Evolutionary conservation across 2,888 invertebrate species (phyloP).

Genomic region (Timema cristinae): DNA sequence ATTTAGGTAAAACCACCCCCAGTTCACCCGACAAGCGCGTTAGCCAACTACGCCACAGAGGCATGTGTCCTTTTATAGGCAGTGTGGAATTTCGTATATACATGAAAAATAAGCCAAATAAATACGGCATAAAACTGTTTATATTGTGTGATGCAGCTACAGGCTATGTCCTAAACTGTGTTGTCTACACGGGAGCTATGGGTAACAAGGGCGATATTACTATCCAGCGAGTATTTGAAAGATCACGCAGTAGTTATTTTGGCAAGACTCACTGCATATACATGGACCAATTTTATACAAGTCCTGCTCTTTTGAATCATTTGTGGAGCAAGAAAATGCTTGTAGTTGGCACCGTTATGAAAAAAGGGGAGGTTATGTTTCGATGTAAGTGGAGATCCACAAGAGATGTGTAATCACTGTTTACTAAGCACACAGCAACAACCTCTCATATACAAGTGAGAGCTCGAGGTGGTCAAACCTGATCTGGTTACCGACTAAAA

Average conservation of each 20-base stretch:
- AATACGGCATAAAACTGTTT: constrained; percentile 1
- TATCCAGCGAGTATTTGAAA: not conserved
- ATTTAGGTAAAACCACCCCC: too few species aligned
- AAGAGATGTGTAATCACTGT: not conserved
- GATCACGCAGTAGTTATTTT: not conserved
- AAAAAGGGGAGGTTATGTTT: not conserved
- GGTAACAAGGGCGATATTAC: not conserved
- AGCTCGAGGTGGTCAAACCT: not conserved
- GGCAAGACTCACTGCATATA: constrained; percentile 4
- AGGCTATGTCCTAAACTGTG: constrained; percentile 2
- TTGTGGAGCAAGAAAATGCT: not conserved
- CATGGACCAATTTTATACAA: not conserved
- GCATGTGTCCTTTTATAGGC: constrained; percentile 6
- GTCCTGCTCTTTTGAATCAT: not conserved
- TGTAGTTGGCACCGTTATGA: not conserved
- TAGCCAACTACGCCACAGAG: too few species aligned
- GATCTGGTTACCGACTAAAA: not conserved
- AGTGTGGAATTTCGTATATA: not conserved
- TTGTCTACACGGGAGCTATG: not conserved
- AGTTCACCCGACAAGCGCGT: too few species aligned
- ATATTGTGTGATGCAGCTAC: constrained; percentile 1
- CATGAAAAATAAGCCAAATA: constrained; percentile 10
- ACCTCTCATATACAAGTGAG: not conserved
- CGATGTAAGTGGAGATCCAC: not conserved
- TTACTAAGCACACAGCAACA: not conserved